Percentiles rank a stretch among this genome's conserved stretches.
phyloP scores from a whole-genome alignment of 2,888 invertebrate genomes.

The Corbicula japonica region DNA sequence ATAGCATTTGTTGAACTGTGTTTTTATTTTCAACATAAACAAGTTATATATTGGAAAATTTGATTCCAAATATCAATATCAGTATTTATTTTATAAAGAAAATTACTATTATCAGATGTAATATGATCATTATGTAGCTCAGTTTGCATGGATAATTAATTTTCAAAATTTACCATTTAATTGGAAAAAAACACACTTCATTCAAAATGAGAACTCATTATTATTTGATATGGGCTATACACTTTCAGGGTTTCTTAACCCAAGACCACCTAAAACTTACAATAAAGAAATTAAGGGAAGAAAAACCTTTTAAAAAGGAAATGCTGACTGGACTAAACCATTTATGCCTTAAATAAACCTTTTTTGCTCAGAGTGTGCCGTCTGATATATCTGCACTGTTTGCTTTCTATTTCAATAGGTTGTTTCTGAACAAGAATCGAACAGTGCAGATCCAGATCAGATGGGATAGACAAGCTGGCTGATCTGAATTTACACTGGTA shows the following conservation, averaged over 20 bases:
- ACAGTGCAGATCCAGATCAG: no score
- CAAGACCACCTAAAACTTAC: not conserved
- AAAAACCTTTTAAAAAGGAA: no score
- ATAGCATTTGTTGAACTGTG: not conserved
- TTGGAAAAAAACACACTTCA: no score
- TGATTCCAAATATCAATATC: slow-evolving; percentile 16
- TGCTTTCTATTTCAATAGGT: no score
- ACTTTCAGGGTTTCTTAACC: not conserved
- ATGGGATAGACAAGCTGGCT: no score
- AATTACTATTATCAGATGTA: slow-evolving; percentile 22
- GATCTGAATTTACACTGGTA: no score
- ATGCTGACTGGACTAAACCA: no score
- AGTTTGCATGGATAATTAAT: slow-evolving; percentile 32
- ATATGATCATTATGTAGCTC: slow-evolving; percentile 14
- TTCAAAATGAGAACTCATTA: no score
- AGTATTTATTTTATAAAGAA: slow-evolving; percentile 11
- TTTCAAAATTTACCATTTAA: slow-evolving; percentile 25
- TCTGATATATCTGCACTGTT: no score
- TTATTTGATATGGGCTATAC: not conserved
- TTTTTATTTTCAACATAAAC: not conserved
- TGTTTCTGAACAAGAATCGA: no score
- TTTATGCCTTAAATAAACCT: no score
- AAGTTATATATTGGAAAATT: not conserved
- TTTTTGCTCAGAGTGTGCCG: no score
- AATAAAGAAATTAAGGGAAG: not conserved